Base-by-base conservation (phyloP, 2,888 invertebrate genomes). In the Scaptomyza polygonia region DNA sequence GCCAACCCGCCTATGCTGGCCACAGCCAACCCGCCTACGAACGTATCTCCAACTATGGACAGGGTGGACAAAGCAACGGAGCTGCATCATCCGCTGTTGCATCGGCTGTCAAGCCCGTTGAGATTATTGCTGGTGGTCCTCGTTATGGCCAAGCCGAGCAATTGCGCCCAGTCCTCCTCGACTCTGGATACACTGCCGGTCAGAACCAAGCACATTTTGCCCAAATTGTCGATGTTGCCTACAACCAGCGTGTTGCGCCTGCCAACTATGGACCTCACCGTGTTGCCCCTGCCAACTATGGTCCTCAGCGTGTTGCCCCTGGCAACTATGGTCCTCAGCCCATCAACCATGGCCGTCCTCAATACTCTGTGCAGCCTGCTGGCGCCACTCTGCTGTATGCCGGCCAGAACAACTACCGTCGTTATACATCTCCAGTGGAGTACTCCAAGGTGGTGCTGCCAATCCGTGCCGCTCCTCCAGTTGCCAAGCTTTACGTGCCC, bases 381-480 rank as follows among this genome's bases (percentile, higher is more conserved):
- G 79, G 78, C 54, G 74, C 82, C 40, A 62, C 83, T n/a, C 75
- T 87, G 34, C 55, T 89, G 48, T 78, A 89, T 25, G 82, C 90
- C 53, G 90, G 89, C 29, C 78, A 77, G 69, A 76, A 82, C 65
- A 68, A 67, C 74, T 89, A 89, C 77, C 78, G 70, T 29, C 57
- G 76, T n/a, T 83, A 81, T 43, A 56, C 77, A 14, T 84, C 88
- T 16, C 79, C 89, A 5, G 73, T 81, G 16, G 68, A 68, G 68
- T 88, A 88, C 77, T 88, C 83, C 68, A 81, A 79, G 70, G 80
- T 89, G 25, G 51, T 84, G 7, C 74, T 89, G 72, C 89, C 89
- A 59, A 47, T 90, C 45, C 76, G 78, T 25, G 69, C 78, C 27
- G 77, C 80, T 9, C 72, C 67, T 16, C 85, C 90, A n/a, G 85